These are phyloP conservation scores for Chrysina gloriosa DNA, from an alignment of 2,888 invertebrate genomes.

Conservation along the genomic window DNA sequence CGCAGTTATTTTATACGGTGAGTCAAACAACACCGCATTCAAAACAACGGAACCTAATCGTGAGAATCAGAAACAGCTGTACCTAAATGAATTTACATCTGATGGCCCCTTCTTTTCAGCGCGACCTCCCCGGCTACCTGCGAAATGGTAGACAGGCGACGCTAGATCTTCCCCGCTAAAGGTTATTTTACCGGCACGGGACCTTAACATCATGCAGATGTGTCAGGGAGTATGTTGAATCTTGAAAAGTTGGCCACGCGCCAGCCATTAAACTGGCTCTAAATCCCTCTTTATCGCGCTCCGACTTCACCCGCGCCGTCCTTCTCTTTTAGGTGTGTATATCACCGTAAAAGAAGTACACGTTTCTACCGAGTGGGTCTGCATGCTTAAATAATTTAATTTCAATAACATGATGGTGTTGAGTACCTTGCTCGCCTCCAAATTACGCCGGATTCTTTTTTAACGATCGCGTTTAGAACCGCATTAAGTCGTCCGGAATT, in stretches of 20 bases:
- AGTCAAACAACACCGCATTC: constrained; percentile 3
- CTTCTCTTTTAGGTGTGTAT: constrained; percentile 6
- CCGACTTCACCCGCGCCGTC: background rate
- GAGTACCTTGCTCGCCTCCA: constrained; percentile 18
- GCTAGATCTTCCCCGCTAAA: constrained; percentile 33
- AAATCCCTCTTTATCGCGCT: constrained; percentile 3
- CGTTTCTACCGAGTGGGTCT: constrained; percentile 20
- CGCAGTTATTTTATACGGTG: constrained; percentile 8
- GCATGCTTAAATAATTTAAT: constrained; percentile 30
- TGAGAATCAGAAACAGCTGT: constrained; percentile 33
- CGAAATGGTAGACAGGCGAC: constrained; percentile 39
- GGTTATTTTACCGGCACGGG: constrained; percentile 43
- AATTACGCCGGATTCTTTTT: constrained; percentile 24
- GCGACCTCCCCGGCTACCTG: constrained; percentile 30
- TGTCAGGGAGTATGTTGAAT: constrained; percentile 46
- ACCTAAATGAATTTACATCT: constrained; percentile 21
- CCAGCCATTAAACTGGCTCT: constrained; percentile 48
- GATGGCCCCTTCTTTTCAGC: constrained; percentile 17
- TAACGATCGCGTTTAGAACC: constrained; percentile 28
- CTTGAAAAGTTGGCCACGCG: constrained; percentile 49
- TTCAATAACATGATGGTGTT: constrained; percentile 33
- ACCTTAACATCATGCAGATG: constrained; percentile 48
- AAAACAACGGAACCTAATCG: constrained; percentile 14
- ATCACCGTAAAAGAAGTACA: constrained; percentile 26
- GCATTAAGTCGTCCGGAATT: constrained; percentile 19